Conservation (phyloP, 2,113 vertebrate genomes). For the Cathartes aura region DNA sequence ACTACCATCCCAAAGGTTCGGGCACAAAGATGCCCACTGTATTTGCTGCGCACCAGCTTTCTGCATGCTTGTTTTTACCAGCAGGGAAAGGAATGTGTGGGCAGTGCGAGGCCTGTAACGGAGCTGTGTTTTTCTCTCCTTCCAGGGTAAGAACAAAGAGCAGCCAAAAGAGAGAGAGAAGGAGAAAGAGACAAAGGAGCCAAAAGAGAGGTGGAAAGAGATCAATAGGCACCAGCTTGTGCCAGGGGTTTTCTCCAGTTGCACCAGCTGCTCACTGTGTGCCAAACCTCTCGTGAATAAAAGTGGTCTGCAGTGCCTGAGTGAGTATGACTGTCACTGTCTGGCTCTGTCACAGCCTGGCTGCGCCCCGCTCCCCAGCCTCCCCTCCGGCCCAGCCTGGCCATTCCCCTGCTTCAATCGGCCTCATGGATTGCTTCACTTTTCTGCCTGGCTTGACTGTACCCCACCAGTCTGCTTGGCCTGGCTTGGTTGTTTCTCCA, state of each 20-base stretch:
- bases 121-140: background rate
- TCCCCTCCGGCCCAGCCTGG: fast-evolving
- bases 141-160: slow-evolving; percentile 89
- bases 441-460: background rate
- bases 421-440: background rate
- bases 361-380: background rate
- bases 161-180: slow-evolving; percentile 75
- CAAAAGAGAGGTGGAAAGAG: slow-evolving; percentile 70
- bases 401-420: background rate
- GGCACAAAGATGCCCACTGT: background rate
- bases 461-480: background rate
- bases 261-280: slow-evolving; percentile 88
- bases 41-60: background rate
- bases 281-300: slow-evolving; percentile 85
- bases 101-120: background rate
- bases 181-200: slow-evolving; percentile 65
- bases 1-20: background rate
- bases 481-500: background rate
- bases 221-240: slow-evolving; percentile 81
- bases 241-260: slow-evolving; percentile 82
- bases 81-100: fast-evolving
- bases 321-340: slow-evolving; percentile 82
- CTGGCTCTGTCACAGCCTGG: background rate
- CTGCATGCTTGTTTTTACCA: background rate
- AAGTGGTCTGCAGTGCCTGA: slow-evolving; percentile 87